Evolutionary conservation across 2,113 vertebrate genomes (phyloP).

Genomic region (Limnothrissa miodon): DNA sequence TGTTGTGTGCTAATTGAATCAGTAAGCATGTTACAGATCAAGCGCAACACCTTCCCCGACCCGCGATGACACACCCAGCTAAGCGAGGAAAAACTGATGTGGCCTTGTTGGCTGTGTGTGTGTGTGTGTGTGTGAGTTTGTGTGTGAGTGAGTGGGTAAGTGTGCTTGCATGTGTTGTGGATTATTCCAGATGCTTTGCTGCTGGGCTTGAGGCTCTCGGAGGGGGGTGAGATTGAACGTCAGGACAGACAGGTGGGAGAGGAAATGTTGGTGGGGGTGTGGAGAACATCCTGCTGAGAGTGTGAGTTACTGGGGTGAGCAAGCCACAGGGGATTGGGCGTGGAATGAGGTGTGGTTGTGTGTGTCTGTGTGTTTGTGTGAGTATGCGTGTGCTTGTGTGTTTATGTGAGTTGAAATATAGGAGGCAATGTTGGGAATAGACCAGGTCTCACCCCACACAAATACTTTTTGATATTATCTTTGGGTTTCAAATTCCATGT

Average conservation of each 20-base stretch:
- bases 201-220: constrained; percentile 33
- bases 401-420: constrained; percentile 8
- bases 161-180: constrained; percentile 43
- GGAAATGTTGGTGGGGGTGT: constrained; percentile 52
- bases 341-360: constrained; percentile 19
- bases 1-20: constrained; percentile 59
- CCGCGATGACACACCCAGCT: constrained; percentile 45
- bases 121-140: constrained; percentile 7
- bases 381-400: not conserved
- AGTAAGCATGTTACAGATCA: constrained; percentile 44
- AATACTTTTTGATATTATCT: constrained; percentile 40
- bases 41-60: constrained; percentile 31
- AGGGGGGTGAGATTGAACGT: constrained; percentile 26
- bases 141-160: not conserved
- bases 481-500: constrained; percentile 49
- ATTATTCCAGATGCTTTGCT: constrained; percentile 54
- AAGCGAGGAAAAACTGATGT: constrained; percentile 19
- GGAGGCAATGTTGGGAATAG: constrained; percentile 32
- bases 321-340: constrained; percentile 43
- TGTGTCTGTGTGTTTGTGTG: constrained; percentile 36
- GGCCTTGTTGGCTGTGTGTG: not conserved
- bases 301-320: constrained; percentile 49
- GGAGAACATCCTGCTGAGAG: constrained; percentile 55
- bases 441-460: constrained; percentile 16
- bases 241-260: not conserved